Evolutionary conservation across 2,113 vertebrate species (phyloP), one percentile per base, ranked within the genome.

Genomic region (Eidolon helvum): DNA sequence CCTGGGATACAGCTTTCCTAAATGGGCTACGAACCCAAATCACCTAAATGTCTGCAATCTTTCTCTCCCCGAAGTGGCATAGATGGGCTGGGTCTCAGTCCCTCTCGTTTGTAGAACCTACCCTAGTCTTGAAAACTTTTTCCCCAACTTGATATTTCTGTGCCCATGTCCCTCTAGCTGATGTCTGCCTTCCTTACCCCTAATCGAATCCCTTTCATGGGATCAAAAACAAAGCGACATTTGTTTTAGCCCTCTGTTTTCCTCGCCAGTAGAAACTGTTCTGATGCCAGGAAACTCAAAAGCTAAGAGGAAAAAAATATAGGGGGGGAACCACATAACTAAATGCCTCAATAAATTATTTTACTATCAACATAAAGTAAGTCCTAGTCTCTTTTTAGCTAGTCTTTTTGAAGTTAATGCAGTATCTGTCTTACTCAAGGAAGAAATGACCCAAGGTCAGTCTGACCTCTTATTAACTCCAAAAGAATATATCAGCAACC

Each of bases 271-370:
- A 40, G 7, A 92, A 89, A 88, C 33, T 43, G 7, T 87, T 43
- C 63, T 65, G 63, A 92, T 59, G 5, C 43, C 21, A 78, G 10
- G 5, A 28, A 82, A 48, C 30, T 95, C 38, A 78, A 92, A 91
- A 65, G 12, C 15, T 30, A n/a, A 80, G 16, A 77, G 48, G 55
- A 77, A 92, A 84, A 87, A 71, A 74, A 33, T n/a, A 45, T 10
- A 85, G 12, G 33, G 11, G 21, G 3, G 90, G 80, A 90, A 28
- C 15, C 38, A 79, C 15, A n/a, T 50, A 90, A 68, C 22, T 48
- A 90, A 94, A 59, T 71, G 40, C 35, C 57, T 80, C n/a, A 74
- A 57, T 80, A 94, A 63, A 10, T 94, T 86, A 66, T 95, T 90
- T 80, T 69, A 43, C 66, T 80, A 80, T 78, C 30, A 87, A 16